Conservation (phyloP, 2,797 vertebrate genomes). For the Tinamus major region DNA sequence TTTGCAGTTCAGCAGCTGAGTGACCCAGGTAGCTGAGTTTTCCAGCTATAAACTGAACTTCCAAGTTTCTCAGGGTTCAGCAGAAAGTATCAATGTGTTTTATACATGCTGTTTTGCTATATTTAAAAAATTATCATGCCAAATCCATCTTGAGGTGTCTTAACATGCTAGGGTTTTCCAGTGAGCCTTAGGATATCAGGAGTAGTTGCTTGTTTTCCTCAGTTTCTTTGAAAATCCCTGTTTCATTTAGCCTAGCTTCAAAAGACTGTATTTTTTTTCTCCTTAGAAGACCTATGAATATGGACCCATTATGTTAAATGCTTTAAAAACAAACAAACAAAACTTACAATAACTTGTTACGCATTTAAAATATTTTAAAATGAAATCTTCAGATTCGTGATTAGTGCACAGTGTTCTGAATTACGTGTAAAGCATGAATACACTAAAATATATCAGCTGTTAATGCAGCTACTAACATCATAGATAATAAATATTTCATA, state of each 20-base stretch:
- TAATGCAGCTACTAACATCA: not conserved
- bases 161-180: not conserved
- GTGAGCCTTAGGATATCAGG: not conserved
- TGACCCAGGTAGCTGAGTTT: not conserved
- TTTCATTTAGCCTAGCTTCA: conserved; percentile 10
- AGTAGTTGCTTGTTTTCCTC: not conserved
- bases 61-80: not conserved
- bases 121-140: not conserved
- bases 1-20: not conserved
- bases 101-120: rapidly evolving
- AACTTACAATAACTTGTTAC: not conserved
- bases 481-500: not conserved
- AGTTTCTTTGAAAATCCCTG: not conserved
- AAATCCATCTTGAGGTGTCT: not conserved
- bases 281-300: not conserved
- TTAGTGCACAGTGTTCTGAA: not conserved
- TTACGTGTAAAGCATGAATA: not conserved
- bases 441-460: not conserved
- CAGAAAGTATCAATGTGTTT: not conserved
- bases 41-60: not conserved
- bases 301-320: not conserved
- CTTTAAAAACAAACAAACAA: no score
- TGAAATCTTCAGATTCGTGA: not conserved
- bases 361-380: conserved; percentile 26
- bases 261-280: not conserved